Evolutionary conservation across 2,113 vertebrate species (phyloP).

Genomic region (Serinus canaria): DNA sequence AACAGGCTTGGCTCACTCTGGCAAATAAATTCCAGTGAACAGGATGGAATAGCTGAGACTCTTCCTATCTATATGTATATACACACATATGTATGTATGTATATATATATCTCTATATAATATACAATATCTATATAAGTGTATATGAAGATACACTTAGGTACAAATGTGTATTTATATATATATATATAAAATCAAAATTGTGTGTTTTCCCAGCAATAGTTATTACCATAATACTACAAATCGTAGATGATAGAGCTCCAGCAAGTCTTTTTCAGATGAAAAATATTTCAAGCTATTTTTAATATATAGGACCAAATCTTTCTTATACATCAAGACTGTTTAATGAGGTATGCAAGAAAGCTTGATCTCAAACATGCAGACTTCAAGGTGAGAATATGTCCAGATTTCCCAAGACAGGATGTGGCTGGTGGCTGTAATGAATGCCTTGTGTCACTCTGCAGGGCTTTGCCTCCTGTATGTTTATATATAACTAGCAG

Average conservation of each 20-base stretch:
- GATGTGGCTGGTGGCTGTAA: neutral
- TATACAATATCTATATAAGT: constrained; percentile 41
- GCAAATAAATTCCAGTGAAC: neutral
- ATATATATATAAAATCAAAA: constrained; percentile 7
- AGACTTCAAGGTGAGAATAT: neutral
- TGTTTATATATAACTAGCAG: neutral
- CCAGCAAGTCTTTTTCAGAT: constrained; percentile 23
- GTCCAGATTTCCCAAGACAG: neutral
- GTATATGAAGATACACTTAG: constrained; percentile 36
- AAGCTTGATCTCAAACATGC: constrained; percentile 29
- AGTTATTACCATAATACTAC: constrained; percentile 1
- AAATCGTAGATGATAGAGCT: constrained; percentile 15
- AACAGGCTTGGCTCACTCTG: neutral
- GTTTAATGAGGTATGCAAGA: constrained; percentile 16
- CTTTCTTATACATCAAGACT: neutral
- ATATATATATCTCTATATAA: neutral
- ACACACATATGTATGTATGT: constrained; percentile 16
- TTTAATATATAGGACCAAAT: constrained; percentile 20
- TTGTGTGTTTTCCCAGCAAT: constrained; percentile 15
- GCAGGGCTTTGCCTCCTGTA: neutral
- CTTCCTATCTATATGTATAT: constrained; percentile 18
- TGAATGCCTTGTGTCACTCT: neutral
- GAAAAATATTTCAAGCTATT: constrained; percentile 37
- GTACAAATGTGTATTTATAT: constrained; percentile 29
- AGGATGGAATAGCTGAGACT: constrained; percentile 1